Base-by-base conservation (phyloP, 2,888 invertebrate species). In the Scotopteryx bipunctaria region DNA sequence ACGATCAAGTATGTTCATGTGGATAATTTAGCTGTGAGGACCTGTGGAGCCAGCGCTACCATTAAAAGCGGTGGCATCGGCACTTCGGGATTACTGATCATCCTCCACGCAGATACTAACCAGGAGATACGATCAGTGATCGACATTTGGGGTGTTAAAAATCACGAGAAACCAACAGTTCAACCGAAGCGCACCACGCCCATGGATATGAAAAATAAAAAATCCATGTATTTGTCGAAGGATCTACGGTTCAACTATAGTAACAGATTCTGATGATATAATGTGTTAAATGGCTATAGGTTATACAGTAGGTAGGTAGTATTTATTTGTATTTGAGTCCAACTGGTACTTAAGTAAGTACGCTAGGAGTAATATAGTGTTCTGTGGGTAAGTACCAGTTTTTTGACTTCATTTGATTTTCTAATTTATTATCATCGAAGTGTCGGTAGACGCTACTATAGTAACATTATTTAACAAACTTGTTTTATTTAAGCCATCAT, bases 41-140 rank as follows among this genome's bases (percentile, higher is more conserved):
- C 84, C 0, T 87, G 87, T 42, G 87, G 87, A 1, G 87, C 86
- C 0, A 77, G 69, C 32, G 83, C 85, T 0, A 42, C 60, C 0
- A 69, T 88, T 3, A 81, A 72, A 55, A 65, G 66, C 5, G 87
- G 87, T 1, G 88, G 88, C 0, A 33, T 88, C 0, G 82, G 71
- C 0, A 60, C 63, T 1, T 78, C 81, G 0, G 66, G 72, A 0
- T 77, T 87, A 1, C 60, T 88, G 1, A 71, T 88, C n/a, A 73
- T 88, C 0, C 68, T 88, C 0, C 79, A 76, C 27, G 82, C 88
- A 0, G 75, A 59, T 1, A 63, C 75, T 0, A 75, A 82, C 53
- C 76, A 85, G 14, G 87, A 86, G 52, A 86, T 88, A 11, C 65
- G 86, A 1, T 76, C 86, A 0, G 86, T 88, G 1, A 73, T 88